Evolutionary conservation across 2,113 vertebrate genomes (phyloP).

Genomic region (Sphaerodactylus townsendi): DNA sequence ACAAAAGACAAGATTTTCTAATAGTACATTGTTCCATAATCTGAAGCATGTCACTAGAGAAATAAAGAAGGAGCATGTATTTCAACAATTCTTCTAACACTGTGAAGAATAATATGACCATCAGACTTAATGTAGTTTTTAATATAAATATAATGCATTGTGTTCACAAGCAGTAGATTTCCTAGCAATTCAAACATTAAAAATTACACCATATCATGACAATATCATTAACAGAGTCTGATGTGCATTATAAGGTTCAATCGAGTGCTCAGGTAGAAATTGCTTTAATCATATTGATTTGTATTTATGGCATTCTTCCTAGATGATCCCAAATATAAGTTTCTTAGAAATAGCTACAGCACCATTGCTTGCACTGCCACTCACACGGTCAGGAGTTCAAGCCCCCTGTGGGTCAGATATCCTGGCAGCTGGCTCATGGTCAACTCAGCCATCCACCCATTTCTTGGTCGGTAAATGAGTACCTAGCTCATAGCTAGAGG

Average conservation of each 20-base stretch:
- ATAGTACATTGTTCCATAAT: too few species aligned
- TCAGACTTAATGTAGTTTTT: constrained; percentile 11
- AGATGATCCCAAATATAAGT: too few species aligned
- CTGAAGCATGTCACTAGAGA: too few species aligned
- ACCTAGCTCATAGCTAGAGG: too few species aligned
- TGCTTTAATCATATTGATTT: constrained; percentile 37
- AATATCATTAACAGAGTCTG: constrained; percentile 23
- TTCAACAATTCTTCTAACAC: rapidly evolving
- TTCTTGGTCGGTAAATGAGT: too few species aligned
- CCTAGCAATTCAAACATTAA: constrained; percentile 21
- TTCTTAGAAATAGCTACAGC: too few species aligned
- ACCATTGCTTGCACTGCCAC: too few species aligned
- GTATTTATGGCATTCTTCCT: neutral
- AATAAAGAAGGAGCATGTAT: constrained; percentile 21
- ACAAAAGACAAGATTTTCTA: too few species aligned
- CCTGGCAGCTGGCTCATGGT: too few species aligned
- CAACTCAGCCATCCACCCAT: too few species aligned
- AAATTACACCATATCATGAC: constrained; percentile 9
- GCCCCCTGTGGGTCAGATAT: too few species aligned
- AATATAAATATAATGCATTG: neutral
- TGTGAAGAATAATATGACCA: neutral
- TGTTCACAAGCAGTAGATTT: constrained; percentile 19
- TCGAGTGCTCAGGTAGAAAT: constrained; percentile 18
- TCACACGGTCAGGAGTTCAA: too few species aligned
- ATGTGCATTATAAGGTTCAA: constrained; percentile 9